Percentiles rank a stretch among this genome's conserved stretches.
Conservation (phyloP, 1,140 invertebrate genomes). For the Hyles vespertilio region DNA sequence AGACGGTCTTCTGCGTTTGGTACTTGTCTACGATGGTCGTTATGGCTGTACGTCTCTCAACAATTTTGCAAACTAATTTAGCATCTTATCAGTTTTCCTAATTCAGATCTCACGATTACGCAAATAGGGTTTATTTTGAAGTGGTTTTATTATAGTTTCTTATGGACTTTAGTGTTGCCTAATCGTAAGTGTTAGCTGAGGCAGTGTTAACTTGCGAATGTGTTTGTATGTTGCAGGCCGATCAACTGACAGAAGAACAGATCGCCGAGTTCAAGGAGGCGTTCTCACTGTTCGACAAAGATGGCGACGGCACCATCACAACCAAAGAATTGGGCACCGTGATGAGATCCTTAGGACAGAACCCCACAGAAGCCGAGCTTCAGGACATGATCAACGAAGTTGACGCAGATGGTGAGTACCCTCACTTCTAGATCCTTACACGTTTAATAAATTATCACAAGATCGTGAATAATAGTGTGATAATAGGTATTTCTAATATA, state of each 20-base stretch:
- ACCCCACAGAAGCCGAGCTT: slow-evolving; percentile 99
- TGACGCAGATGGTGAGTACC: slow-evolving; percentile 95
- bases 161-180: too few species aligned
- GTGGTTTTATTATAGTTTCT: too few species aligned
- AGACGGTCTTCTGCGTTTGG: slow-evolving; percentile 26
- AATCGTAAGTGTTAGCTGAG: too few species aligned
- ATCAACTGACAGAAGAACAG: slow-evolving; percentile 98
- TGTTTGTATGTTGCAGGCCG: slow-evolving; percentile 82
- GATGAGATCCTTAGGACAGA: slow-evolving; percentile 98
- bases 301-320: slow-evolving; percentile 99
- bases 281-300: slow-evolving; percentile 99
- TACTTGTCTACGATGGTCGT: slow-evolving; percentile 49
- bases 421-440: too few species aligned
- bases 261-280: slow-evolving; percentile 99
- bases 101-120: too few species aligned
- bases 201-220: not conserved
- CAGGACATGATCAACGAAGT: slow-evolving; percentile 99
- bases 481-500: too few species aligned
- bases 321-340: slow-evolving; percentile 99
- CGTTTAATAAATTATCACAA: too few species aligned
- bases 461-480: too few species aligned
- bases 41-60: slow-evolving; percentile 38
- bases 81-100: too few species aligned
- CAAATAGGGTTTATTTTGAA: too few species aligned
- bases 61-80: too few species aligned